phyloP scores from a whole-genome alignment of 2,113 vertebrate species.

The Physeter macrocephalus region DNA sequence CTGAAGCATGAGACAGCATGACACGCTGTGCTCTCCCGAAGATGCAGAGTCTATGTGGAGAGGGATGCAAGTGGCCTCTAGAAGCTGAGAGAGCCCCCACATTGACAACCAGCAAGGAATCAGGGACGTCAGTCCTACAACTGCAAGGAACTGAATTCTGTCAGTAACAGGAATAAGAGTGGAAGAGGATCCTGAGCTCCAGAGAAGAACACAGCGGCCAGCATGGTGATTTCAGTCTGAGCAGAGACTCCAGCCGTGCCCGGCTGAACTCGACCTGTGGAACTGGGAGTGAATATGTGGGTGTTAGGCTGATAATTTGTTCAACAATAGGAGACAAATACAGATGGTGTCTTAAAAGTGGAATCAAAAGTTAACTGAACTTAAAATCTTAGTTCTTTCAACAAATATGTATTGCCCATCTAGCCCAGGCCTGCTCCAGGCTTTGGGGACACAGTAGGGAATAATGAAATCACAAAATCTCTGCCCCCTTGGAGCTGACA shows the following conservation, averaged over 20 bases:
- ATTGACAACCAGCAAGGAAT: background rate
- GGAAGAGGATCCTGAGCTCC: background rate
- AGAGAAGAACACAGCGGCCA: accelerated
- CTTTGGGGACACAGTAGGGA: background rate
- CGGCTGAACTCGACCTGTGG: background rate
- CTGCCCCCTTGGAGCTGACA: background rate
- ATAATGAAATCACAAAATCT: background rate
- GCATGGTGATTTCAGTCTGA: background rate
- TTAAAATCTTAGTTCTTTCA: background rate
- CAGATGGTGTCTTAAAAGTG: background rate
- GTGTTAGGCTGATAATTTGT: background rate
- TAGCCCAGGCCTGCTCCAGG: background rate
- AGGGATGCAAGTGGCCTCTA: accelerated
- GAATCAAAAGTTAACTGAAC: background rate
- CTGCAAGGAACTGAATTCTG: background rate
- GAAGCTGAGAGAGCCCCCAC: background rate
- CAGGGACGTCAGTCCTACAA: background rate
- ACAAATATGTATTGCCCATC: background rate
- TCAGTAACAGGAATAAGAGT: accelerated
- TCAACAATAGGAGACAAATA: background rate
- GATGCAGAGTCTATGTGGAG: background rate
- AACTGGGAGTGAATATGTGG: background rate
- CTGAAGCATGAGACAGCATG: accelerated
- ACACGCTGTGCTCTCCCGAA: accelerated
- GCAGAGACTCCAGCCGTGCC: background rate